Evolutionary conservation across 2,797 vertebrate genomes (phyloP), one percentile per base, ranked within the genome.

Genomic region (Sebastolobus altivelis): DNA sequence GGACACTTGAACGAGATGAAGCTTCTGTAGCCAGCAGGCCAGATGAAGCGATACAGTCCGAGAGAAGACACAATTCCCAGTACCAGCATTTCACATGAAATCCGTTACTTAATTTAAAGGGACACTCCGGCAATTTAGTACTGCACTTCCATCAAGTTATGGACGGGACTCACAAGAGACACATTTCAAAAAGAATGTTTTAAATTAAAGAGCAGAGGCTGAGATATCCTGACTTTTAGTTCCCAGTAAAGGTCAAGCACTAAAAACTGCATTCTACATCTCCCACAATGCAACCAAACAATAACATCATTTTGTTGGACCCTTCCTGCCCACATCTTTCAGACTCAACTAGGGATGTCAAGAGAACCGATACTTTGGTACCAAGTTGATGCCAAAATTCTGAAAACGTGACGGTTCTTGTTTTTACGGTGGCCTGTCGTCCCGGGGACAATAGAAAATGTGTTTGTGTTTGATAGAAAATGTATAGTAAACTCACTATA

Each of bases 1-100:
- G 79, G 63, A 86, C 65, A 67, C 25, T 58, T 68, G n/a, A 66
- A 33, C 29, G 55, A 38, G 5, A 66, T 55, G 63, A 27, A 70
- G 61, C 8, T 4, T 66, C 59, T 55, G 55, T 5, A 58, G 38
- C 31, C 29, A 37, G 31, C 22, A 61, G 59, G 35, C 5, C 27
- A n/a, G 56, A 37, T 31, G 2, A 60, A 72, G 58, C n/a, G 2
- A 69, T 27, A 60, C 0, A 40, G 35, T 66, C 29, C 0, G 3
- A 46, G 49, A 49, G 14, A 33, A 43, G 18, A 56, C 58, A 38
- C 33, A 49, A 10, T 37, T 25, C 3, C 40, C 4, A 8, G 20
- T 2, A 20, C 27, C 8, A 8, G 18, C 29, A 33, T 35, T 72
- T 81, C 18, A 75, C 22, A 62, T 37, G 62, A 56, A 67, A 72